phyloP scores from a whole-genome alignment of 2,797 vertebrate genomes.

The Pelodytes ibericus region DNA sequence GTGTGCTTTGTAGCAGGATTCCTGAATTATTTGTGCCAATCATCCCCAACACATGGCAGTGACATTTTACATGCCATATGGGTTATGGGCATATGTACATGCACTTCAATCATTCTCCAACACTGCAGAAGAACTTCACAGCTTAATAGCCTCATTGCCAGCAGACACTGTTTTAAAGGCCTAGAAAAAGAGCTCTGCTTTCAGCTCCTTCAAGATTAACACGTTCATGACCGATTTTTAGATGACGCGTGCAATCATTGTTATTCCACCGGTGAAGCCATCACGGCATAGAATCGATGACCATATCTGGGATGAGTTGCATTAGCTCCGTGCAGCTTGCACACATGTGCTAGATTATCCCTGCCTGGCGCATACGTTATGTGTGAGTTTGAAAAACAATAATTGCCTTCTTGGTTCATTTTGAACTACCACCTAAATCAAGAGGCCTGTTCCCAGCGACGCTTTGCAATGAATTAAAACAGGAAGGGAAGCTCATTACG shows the following conservation, averaged over 20 bases:
- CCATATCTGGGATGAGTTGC: conserved; percentile 62
- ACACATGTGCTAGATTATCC: conserved; percentile 61
- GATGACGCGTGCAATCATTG: conserved; percentile 52
- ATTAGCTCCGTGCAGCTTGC: conserved; percentile 63
- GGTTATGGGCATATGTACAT: neutral
- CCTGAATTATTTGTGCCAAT: too few species aligned
- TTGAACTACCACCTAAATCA: conserved; percentile 62
- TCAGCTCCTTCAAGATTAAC: conserved; percentile 58
- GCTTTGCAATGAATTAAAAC: conserved; percentile 58
- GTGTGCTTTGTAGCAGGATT: too few species aligned
- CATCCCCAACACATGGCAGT: neutral
- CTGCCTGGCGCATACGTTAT: conserved; percentile 62
- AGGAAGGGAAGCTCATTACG: conserved; percentile 24
- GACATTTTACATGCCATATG: neutral
- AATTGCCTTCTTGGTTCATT: conserved; percentile 64
- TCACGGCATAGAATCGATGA: conserved; percentile 60
- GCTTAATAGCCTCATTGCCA: conserved; percentile 6
- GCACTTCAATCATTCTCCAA: conserved; percentile 1
- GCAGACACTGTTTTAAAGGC: conserved; percentile 32
- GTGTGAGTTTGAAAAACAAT: conserved; percentile 64
- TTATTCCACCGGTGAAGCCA: conserved; percentile 55
- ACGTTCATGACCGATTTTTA: conserved; percentile 61
- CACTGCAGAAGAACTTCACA: neutral
- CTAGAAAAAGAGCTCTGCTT: conserved; percentile 55
- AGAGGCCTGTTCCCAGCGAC: conserved; percentile 59